Conservation (phyloP, 2,888 invertebrate species). For the Drosophila meridionalis region DNA sequence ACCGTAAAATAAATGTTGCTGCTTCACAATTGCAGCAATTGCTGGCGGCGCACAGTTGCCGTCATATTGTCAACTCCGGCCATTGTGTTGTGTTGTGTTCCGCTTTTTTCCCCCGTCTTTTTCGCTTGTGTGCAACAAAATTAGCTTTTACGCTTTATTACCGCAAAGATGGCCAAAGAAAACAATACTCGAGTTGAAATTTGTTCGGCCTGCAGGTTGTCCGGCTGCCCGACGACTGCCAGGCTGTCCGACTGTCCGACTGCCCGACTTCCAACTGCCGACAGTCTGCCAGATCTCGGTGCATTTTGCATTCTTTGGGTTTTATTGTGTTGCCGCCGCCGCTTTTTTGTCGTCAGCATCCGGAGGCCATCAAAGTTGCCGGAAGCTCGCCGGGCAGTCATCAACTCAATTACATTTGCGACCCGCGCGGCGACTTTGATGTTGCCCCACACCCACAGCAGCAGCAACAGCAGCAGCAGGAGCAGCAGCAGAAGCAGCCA, state of each 20-base stretch:
- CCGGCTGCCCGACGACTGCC: not conserved
- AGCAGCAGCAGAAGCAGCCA: not conserved
- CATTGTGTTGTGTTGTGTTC: slow-evolving; percentile 27
- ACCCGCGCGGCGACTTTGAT: slow-evolving; percentile 46
- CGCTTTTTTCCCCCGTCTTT: not conserved
- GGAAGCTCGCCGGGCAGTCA: slow-evolving; percentile 71
- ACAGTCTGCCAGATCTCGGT: slow-evolving; percentile 11
- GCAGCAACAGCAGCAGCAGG: not conserved
- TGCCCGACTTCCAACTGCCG: slow-evolving; percentile 2
- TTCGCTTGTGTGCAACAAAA: slow-evolving; percentile 51
- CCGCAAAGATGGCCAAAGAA: slow-evolving; percentile 67
- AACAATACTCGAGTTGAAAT: slow-evolving; percentile 62
- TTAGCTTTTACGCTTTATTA: slow-evolving; percentile 78
- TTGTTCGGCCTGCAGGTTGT: slow-evolving; percentile 26
- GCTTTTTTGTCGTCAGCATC: slow-evolving; percentile 65
- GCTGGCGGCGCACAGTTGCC: slow-evolving; percentile 34
- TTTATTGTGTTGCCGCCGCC: slow-evolving; percentile 42
- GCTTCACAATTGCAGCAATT: slow-evolving; percentile 25
- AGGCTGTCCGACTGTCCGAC: not conserved
- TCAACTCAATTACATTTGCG: slow-evolving; percentile 76
- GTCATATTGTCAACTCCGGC: slow-evolving; percentile 51
- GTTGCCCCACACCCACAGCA: slow-evolving; percentile 5
- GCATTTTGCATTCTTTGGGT: slow-evolving; percentile 35
- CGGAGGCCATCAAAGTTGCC: slow-evolving; percentile 72
- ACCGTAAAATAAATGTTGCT: slow-evolving; percentile 38